Evolutionary conservation across 2,888 invertebrate species (phyloP).

Genomic region (Sylvicola fuscatus): DNA sequence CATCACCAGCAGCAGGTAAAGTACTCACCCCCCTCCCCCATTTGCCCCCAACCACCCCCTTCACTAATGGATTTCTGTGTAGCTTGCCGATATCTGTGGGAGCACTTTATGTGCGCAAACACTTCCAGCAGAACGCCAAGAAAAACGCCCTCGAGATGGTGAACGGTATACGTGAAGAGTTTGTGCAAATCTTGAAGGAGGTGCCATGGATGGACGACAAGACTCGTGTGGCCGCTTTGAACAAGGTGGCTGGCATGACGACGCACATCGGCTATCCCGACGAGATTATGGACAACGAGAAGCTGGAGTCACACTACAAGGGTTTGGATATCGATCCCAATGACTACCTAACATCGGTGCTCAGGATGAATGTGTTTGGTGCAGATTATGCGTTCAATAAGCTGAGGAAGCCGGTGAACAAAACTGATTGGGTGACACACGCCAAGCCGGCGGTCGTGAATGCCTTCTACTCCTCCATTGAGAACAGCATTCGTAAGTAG

Average conservation of each 20-base stretch:
- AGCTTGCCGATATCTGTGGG: constrained; percentile 59
- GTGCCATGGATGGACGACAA: constrained; percentile 87
- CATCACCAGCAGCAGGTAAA: constrained; percentile 51
- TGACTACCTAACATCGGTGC: constrained; percentile 51
- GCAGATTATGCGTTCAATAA: constrained; percentile 60
- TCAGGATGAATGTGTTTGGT: constrained; percentile 60
- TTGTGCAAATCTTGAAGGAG: constrained; percentile 53
- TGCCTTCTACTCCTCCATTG: constrained; percentile 67
- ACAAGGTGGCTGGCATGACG: constrained; percentile 64
- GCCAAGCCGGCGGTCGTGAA: constrained; percentile 70
- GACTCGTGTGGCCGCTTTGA: constrained; percentile 54
- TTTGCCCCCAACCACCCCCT: too few species aligned
- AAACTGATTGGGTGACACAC: constrained; percentile 70
- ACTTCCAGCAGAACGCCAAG: constrained; percentile 71
- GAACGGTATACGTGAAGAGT: constrained; percentile 59
- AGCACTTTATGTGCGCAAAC: constrained; percentile 68
- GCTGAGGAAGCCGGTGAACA: constrained; percentile 57
- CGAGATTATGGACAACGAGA: constrained; percentile 62
- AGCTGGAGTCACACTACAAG: constrained; percentile 58
- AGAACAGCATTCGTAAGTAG: constrained; percentile 74
- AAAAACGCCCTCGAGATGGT: constrained; percentile 76
- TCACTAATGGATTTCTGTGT: too few species aligned
- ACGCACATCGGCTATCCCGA: constrained; percentile 86
- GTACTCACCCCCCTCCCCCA: too few species aligned
- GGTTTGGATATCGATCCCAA: constrained; percentile 50